Base-by-base conservation (phyloP, 1,140 invertebrate genomes). In the Drosophila saltans region DNA sequence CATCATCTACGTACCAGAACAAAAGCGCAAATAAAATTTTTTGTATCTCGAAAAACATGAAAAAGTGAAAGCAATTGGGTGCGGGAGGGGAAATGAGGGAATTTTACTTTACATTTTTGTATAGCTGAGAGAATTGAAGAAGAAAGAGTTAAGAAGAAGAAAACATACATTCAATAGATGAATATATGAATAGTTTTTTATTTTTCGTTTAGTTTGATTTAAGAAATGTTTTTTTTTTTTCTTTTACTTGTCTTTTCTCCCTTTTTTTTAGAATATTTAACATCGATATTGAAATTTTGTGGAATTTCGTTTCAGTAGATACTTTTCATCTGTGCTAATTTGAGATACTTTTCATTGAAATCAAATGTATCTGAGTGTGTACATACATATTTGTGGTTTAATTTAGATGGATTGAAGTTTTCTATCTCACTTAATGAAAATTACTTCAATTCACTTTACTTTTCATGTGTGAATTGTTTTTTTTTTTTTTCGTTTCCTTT, bases 1-100 rank as follows among this genome's bases (percentile, higher is more conserved):
- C 45, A 52, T 52, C 45, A 26, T 52, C 21, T 21, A 52, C 21
- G 16, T 48, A 21, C 16, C 45, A 48, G 16, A 48, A 48, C 45
- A 26, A 52, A 52, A 26, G 45, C 45, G 16, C n/a, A 52, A 52
- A 52, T 52, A 52, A 52, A 52, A 52, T 26, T 52, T 52, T 52
- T 52, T 52, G 21, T 52, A 52, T 52, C 45, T 26, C 45, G 16
- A 52, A 52, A 52, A 52, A 52, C 7, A 52, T 52, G 45, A 24
- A 21, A 26, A 1, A 52, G 3, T 21, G 2, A 7, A 26, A 26
- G 24, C 33, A 30, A 30, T 3, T 30, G 33, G 4, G 6, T 6
- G 33, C 3, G 45, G 21, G 5, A 21, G 45, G 1, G 45, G 45
- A 48, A 48, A 21, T 5, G 0, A 8, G 45, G 24, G 45, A 26